Evolutionary conservation across 2,113 vertebrate genomes (phyloP).

Genomic region (Caracal caracal): DNA sequence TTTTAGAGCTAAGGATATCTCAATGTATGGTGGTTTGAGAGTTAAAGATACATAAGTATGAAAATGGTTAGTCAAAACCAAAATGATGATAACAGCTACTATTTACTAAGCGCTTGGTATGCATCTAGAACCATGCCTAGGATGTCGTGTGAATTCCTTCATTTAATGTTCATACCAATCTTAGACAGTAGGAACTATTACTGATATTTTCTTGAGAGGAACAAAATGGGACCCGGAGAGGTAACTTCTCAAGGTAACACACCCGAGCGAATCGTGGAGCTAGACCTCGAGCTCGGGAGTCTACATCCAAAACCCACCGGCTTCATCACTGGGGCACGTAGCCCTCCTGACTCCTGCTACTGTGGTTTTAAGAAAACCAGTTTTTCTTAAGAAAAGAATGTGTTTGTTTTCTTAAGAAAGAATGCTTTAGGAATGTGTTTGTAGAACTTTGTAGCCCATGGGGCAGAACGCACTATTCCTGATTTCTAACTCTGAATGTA

Average conservation of each 20-base stretch:
- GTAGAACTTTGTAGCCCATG: neutral
- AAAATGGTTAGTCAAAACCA: slow-evolving; percentile 16
- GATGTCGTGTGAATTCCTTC: neutral
- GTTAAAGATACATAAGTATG: slow-evolving; percentile 20
- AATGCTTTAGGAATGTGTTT: neutral
- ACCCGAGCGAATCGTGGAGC: neutral
- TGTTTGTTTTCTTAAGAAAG: neutral
- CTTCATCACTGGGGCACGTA: neutral
- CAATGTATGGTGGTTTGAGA: neutral
- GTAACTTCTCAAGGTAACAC: neutral
- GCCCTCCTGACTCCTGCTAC: neutral
- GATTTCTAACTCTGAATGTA: neutral
- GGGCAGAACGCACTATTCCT: neutral
- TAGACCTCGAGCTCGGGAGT: neutral
- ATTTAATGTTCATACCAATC: neutral
- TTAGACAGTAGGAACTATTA: neutral
- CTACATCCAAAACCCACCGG: neutral
- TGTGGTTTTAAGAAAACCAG: neutral
- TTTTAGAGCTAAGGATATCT: neutral
- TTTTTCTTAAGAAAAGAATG: neutral
- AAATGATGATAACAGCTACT: neutral
- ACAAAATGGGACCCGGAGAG: neutral
- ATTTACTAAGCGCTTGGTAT: neutral
- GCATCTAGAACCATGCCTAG: neutral
- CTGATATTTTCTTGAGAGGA: neutral